These are phyloP conservation scores for Bujurquina vittata DNA, from an alignment of 2,113 vertebrate species.

Conservation along the genomic window DNA sequence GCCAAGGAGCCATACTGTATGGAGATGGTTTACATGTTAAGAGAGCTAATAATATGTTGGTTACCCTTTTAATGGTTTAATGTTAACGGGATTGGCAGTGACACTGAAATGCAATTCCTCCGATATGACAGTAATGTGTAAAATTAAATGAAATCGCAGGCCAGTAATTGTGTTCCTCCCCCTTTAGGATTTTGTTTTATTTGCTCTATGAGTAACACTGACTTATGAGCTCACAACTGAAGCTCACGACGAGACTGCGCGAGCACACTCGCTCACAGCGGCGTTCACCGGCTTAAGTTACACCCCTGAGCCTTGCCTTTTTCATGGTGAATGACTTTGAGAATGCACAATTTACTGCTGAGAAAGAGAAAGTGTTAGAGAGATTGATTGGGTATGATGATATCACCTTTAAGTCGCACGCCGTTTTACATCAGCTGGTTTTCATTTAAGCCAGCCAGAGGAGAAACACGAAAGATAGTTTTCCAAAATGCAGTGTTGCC, in stretches of 20 bases:
- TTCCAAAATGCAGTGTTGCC: conserved; percentile 56
- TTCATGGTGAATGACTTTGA: conserved; percentile 43
- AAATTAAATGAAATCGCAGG: conserved; percentile 12
- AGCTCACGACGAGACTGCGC: not conserved
- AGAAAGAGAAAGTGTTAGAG: conserved; percentile 28
- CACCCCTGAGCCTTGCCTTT: not conserved
- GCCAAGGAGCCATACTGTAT: not conserved
- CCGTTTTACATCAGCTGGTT: conserved; percentile 69
- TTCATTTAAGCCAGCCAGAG: conserved; percentile 62
- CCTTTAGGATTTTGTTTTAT: not conserved
- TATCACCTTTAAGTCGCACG: conserved; percentile 71
- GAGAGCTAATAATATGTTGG: not conserved
- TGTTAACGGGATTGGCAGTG: not conserved
- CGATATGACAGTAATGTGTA: conserved; percentile 23
- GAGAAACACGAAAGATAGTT: conserved; percentile 30
- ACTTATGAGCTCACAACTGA: conserved; percentile 10
- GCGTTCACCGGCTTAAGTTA: conserved; percentile 24
- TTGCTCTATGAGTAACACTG: conserved; percentile 11
- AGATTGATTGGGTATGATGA: conserved; percentile 57
- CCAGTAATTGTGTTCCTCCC: conserved; percentile 33
- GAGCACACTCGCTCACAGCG: not conserved
- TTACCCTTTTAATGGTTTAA: not conserved
- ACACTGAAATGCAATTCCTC: not conserved
- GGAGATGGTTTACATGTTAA: conserved; percentile 2
- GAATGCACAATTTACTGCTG: conserved; percentile 47